These are phyloP conservation scores for Apis dorsata DNA, from an alignment of 1,140 invertebrate species.

Conservation along the genomic window DNA sequence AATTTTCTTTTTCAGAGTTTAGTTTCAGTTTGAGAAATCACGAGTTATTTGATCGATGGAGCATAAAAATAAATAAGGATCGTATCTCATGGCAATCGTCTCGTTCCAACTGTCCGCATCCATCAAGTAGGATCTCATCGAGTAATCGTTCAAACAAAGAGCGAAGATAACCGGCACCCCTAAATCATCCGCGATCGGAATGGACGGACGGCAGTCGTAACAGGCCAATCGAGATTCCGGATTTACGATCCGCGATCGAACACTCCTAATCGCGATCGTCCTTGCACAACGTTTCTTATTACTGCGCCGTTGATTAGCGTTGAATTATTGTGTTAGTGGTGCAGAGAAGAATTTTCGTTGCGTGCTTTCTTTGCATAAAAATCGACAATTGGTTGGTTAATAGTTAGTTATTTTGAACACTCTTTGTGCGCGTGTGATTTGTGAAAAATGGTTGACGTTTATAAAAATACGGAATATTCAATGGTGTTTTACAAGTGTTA, in stretches of 20 bases:
- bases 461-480: no score
- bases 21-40: no score
- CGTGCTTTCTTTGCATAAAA: no score
- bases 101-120: not conserved
- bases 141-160: not conserved
- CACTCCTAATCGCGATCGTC: no score
- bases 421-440: no score
- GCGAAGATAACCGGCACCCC: not conserved
- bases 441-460: no score
- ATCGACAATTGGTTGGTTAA: no score
- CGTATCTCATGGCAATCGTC: not conserved
- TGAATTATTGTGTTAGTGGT: no score
- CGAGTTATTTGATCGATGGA: not conserved
- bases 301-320: not conserved
- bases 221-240: not conserved
- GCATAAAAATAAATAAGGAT: not conserved
- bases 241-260: constrained; percentile 27
- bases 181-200: constrained; percentile 32
- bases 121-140: not conserved
- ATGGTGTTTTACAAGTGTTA: no score
- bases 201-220: not conserved
- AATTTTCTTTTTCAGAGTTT: no score
- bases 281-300: not conserved
- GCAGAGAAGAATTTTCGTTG: no score
- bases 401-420: no score